A percentile compares a stretch with the other conserved stretches of the same genome.
Evolutionary conservation across 2,113 vertebrate species (phyloP).

Genomic region (Elanoides forficatus): DNA sequence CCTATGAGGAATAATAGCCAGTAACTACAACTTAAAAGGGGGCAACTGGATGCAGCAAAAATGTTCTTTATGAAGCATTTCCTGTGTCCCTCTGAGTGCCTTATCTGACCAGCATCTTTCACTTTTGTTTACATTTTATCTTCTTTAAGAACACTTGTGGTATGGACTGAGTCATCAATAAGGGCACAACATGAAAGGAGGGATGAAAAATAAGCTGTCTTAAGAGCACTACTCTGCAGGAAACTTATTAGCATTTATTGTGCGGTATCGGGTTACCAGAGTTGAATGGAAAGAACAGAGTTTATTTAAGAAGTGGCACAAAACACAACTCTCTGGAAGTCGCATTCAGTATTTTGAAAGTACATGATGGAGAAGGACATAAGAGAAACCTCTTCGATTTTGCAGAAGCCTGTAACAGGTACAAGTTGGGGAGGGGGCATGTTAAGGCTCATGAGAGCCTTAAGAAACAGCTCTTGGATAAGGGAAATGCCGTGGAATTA

Average conservation of each 20-base stretch:
- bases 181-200: slow-evolving; percentile 72
- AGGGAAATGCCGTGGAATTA: slow-evolving; percentile 27
- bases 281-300: slow-evolving; percentile 62
- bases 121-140: slow-evolving; percentile 70
- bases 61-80: slow-evolving; percentile 45
- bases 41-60: neutral
- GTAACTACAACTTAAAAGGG: slow-evolving; percentile 37
- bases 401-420: neutral
- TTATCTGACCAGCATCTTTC: slow-evolving; percentile 64
- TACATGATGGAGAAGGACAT: neutral
- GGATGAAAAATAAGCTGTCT: slow-evolving; percentile 73
- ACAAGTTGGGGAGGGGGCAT: neutral
- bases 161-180: slow-evolving; percentile 66
- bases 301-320: slow-evolving; percentile 60
- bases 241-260: slow-evolving; percentile 79
- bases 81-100: slow-evolving; percentile 42
- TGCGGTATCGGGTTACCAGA: slow-evolving; percentile 61
- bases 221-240: slow-evolving; percentile 70
- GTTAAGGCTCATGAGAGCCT: neutral
- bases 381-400: neutral
- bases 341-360: slow-evolving; percentile 11
- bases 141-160: slow-evolving; percentile 65
- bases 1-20: neutral
- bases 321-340: slow-evolving; percentile 30
- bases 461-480: neutral